Percentiles rank a stretch among this genome's conserved stretches.
Conservation (phyloP, 2,888 invertebrate genomes). For the Macaria notata region DNA sequence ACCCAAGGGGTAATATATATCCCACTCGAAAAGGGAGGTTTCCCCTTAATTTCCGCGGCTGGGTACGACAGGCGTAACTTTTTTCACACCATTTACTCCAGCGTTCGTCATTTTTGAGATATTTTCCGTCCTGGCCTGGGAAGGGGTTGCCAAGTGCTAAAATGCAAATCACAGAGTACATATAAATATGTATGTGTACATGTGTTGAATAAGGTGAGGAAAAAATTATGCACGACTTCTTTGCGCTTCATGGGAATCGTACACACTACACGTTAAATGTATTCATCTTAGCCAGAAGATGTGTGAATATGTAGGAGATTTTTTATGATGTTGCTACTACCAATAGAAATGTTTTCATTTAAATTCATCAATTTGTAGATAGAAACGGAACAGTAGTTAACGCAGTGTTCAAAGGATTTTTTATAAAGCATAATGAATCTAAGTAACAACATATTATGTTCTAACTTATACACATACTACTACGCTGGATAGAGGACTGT, state of each 20-base stretch:
- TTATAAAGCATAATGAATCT: no score
- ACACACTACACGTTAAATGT: background rate
- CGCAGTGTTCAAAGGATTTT: no score
- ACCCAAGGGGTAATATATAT: conserved; percentile 16
- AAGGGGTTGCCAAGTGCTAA: conserved; percentile 51
- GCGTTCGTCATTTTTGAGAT: conserved; percentile 71
- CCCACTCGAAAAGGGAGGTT: conserved; percentile 32
- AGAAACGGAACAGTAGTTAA: no score
- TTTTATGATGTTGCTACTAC: no score
- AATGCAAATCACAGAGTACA: conserved; percentile 72
- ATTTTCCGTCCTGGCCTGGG: conserved; percentile 47
- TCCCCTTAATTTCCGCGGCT: conserved; percentile 55
- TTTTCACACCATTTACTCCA: conserved; percentile 76
- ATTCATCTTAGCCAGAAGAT: no score
- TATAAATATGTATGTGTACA: conserved; percentile 69
- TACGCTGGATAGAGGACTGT: no score
- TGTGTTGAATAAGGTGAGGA: conserved; percentile 40
- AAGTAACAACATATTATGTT: no score
- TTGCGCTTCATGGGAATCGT: conserved; percentile 35
- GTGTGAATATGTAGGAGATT: no score
- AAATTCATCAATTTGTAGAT: no score
- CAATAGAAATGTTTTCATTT: no score
- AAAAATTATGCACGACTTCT: conserved; percentile 49
- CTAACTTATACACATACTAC: no score
- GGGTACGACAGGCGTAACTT: conserved; percentile 61